Conservation (phyloP, 1,140 invertebrate species). For the Geopemphigus sp. region DNA sequence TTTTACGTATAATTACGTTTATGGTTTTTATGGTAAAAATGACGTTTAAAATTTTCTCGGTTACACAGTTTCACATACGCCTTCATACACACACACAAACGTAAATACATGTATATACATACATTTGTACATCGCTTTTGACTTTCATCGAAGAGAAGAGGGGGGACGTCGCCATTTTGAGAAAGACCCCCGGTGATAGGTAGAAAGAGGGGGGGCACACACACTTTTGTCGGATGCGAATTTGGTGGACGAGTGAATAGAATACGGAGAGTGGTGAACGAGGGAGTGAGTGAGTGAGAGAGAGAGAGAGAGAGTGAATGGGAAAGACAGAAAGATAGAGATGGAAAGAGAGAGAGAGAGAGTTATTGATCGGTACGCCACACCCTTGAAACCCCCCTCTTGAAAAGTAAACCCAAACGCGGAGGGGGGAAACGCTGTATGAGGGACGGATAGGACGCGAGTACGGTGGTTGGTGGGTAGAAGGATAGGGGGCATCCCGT, state of each 20-base stretch:
- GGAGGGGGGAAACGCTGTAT: not conserved
- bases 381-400: conserved; percentile 45
- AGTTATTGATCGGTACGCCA: conserved; percentile 47
- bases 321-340: not conserved
- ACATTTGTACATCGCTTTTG: not conserved
- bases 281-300: not conserved
- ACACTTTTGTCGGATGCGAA: conserved; percentile 35
- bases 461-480: not conserved
- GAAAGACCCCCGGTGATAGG: not conserved
- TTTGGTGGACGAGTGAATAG: not conserved
- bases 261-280: not conserved
- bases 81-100: not conserved
- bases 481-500: conserved; percentile 20
- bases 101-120: not conserved
- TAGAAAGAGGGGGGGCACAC: conserved; percentile 10
- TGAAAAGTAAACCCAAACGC: conserved; percentile 24
- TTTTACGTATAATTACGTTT: not conserved
- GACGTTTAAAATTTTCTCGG: not conserved
- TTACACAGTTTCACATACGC: not conserved
- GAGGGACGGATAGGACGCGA: not conserved
- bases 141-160: not conserved
- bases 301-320: not conserved
- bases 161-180: conserved; percentile 42
- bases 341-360: not conserved
- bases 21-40: not conserved